These are phyloP conservation scores for Nesogale talazaci DNA, from an alignment of 2,113 vertebrate species.

Conservation along the genomic window DNA sequence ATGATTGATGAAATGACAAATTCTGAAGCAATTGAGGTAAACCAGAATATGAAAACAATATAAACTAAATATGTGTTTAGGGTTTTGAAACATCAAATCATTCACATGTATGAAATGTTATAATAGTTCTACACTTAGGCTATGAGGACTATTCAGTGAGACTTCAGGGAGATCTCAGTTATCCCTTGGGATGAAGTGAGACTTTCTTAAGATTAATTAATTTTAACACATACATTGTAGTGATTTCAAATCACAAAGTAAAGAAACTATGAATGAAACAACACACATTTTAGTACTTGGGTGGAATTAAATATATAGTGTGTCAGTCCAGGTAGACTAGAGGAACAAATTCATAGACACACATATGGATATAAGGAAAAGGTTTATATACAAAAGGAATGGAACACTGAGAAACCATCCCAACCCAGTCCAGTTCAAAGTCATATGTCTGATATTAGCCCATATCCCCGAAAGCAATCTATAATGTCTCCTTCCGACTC, in stretches of 20 bases:
- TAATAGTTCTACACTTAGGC: neutral
- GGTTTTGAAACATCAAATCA: constrained; percentile 32
- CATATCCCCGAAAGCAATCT: too few relatives aligned
- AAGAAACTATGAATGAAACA: neutral
- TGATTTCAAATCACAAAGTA: constrained; percentile 46
- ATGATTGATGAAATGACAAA: constrained; percentile 66
- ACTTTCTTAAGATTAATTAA: constrained; percentile 23
- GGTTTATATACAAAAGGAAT: too few relatives aligned
- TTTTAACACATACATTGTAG: neutral
- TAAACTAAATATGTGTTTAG: constrained; percentile 70
- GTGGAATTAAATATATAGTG: neutral
- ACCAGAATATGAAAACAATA: constrained; percentile 59
- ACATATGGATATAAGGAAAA: too few relatives aligned
- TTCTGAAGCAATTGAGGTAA: constrained; percentile 18
- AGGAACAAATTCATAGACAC: too few relatives aligned
- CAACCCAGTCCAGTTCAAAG: too few relatives aligned
- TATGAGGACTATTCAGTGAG: neutral
- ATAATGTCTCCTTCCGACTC: too few relatives aligned
- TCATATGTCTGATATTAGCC: too few relatives aligned
- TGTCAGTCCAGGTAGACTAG: too few relatives aligned
- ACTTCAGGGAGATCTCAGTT: neutral
- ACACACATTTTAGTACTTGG: constrained; percentile 14
- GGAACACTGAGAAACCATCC: too few relatives aligned
- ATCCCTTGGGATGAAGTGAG: neutral
- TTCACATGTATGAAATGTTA: neutral